Conservation (phyloP, 2,113 vertebrate species). For the Lichenostomus cassidix region DNA sequence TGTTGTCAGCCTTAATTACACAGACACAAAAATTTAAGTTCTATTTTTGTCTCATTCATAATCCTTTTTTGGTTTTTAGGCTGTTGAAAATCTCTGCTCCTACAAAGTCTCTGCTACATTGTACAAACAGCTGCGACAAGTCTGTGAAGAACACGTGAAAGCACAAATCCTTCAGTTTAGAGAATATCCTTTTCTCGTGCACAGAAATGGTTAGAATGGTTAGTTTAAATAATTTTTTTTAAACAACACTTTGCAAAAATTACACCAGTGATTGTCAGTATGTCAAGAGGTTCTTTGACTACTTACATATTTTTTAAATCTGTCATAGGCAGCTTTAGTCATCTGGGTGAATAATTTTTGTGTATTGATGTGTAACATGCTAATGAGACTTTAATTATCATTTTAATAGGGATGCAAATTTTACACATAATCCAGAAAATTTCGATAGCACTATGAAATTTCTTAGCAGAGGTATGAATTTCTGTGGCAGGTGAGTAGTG, state of each 20-base stretch:
- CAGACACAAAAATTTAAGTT: not conserved
- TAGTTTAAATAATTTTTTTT: not conserved
- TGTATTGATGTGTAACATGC: not conserved
- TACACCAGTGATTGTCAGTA: not conserved
- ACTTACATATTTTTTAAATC: not conserved
- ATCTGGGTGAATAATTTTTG: not conserved
- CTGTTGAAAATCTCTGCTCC: constrained; percentile 84
- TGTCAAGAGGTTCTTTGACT: not conserved
- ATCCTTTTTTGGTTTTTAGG: constrained; percentile 58
- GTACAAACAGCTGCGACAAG: constrained; percentile 82
- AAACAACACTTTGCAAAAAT: not conserved
- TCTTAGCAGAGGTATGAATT: not conserved
- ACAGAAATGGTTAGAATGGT: not conserved
- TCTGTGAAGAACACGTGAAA: constrained; percentile 81
- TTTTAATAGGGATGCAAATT: not conserved
- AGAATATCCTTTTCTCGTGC: constrained; percentile 80
- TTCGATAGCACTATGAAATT: not conserved
- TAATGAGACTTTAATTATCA: not conserved
- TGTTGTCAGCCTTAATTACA: not conserved
- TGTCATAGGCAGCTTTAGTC: not conserved
- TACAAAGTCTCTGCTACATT: constrained; percentile 80
- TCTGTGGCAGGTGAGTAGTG: not conserved
- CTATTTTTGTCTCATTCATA: not conserved
- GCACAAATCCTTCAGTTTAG: constrained; percentile 78
- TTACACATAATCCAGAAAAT: not conserved